These are phyloP conservation scores for Zeugodacus cucurbitae DNA, from an alignment of 1,140 invertebrate species.

Conservation along the genomic window DNA sequence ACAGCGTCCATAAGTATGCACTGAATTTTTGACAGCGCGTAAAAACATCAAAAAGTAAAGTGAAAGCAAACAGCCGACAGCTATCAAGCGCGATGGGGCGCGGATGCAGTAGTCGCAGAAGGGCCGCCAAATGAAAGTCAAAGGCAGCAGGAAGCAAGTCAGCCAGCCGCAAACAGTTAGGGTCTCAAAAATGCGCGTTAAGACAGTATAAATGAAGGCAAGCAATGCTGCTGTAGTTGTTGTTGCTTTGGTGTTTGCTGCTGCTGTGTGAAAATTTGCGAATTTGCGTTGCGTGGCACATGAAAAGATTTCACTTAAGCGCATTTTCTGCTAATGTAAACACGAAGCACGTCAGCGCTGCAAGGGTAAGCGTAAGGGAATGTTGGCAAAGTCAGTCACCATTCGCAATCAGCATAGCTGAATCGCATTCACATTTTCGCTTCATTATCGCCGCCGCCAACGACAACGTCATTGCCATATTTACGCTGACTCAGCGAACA, in stretches of 20 bases:
- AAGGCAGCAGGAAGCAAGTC: neutral
- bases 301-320: slow-evolving; percentile 16
- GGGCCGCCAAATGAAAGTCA: neutral
- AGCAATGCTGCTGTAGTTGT: no score
- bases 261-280: neutral
- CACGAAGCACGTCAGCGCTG: neutral
- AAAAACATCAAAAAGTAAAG: slow-evolving; percentile 1
- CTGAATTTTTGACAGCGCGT: slow-evolving; percentile 21
- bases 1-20: neutral
- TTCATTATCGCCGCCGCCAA: neutral
- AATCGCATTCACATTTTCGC: slow-evolving; percentile 20
- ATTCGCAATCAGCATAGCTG: slow-evolving; percentile 3
- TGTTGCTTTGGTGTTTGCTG: neutral
- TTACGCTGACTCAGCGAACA: neutral
- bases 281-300: neutral
- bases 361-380: neutral
- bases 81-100: neutral
- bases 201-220: neutral
- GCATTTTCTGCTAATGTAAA: slow-evolving; percentile 21
- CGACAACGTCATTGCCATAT: neutral
- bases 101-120: no score
- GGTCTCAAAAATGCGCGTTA: neutral
- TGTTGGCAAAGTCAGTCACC: neutral
- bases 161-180: neutral
- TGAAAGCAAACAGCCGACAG: neutral